Percentiles rank a stretch among this genome's conserved stretches.
Conservation (phyloP, 2,113 vertebrate species). For the Turnix velox region DNA sequence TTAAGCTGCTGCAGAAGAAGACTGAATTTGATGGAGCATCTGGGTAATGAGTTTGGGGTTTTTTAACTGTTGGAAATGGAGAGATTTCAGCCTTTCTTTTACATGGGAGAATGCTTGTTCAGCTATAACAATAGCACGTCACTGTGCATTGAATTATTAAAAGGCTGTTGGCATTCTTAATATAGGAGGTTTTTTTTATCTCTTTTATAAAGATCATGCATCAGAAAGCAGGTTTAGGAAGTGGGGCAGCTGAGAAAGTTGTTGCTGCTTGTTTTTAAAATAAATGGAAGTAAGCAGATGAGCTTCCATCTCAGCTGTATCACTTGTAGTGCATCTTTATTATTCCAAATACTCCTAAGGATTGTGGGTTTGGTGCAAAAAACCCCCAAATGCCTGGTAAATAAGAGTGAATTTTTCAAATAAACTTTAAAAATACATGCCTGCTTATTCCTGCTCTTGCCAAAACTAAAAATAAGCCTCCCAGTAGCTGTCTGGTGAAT, state of each 20-base stretch:
- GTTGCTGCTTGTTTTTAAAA: neutral
- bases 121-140: neutral
- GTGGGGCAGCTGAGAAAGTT: neutral
- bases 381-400: neutral
- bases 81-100: neutral
- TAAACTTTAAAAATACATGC: slow-evolving; percentile 1
- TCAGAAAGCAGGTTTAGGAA: neutral
- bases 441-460: neutral
- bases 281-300: neutral
- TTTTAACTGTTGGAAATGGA: neutral
- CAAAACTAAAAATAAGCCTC: slow-evolving; percentile 43
- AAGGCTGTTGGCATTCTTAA: neutral
- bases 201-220: neutral
- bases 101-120: neutral
- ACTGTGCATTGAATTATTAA: neutral
- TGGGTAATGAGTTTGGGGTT: too few species aligned
- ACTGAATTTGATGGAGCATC: neutral
- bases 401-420: slow-evolving; percentile 18
- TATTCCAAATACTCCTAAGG: neutral
- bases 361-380: neutral
- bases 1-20: neutral
- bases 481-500: slow-evolving; percentile 29
- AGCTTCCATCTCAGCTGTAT: neutral
- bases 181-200: neutral
- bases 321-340: neutral